Evolutionary conservation across 2,888 invertebrate genomes (phyloP), one percentile per base, ranked within the genome.

Genomic region (Carpatolechia fugitivella): DNA sequence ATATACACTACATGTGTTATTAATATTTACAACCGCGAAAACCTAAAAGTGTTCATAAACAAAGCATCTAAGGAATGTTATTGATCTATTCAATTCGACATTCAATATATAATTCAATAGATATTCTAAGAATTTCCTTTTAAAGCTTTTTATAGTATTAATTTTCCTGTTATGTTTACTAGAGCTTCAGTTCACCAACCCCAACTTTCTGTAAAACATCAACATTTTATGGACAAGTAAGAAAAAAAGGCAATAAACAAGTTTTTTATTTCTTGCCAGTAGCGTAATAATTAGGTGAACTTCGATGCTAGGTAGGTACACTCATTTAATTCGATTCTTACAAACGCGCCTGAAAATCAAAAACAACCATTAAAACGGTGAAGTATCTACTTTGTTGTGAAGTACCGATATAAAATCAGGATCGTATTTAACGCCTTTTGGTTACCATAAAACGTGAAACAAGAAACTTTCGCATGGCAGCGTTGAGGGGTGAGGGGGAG

Each of bases 401-500:
- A 35, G 35, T 50, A 36, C 18, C 18, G 55, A 14, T n/a, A 52
- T 52, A 56, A 56, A 48, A 41, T 31, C 49, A 33, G 55, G 56
- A 58, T 59, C 59, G 54, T 60, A 59, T 60, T 56, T 60, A 58
- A 60, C 62, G 57, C 59, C 54, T 58, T 60, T 60, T 58, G 59
- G 53, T 56, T 59, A 56, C 56, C 58, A 58, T 60, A 63, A 59
- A 62, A 61, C 58, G 56, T 64, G 61, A 63, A 65, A 66, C 62
- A 58, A 56, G 55, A 60, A 65, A 66, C 57, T 62, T 69, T 68
- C 60, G 63, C 63, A 56, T 60, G 59, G 56, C 58, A 61, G 62
- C 70, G 68, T 70, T 78, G 72, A 76, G 76, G 74, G 72, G 73
- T 70, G 67, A 61, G 66, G 64, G 69, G 66, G 69, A 72, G 66